Percentiles rank a stretch among this genome's conserved stretches.
phyloP scores from a whole-genome alignment of 2,888 invertebrate species.

The Panopea generosa region DNA sequence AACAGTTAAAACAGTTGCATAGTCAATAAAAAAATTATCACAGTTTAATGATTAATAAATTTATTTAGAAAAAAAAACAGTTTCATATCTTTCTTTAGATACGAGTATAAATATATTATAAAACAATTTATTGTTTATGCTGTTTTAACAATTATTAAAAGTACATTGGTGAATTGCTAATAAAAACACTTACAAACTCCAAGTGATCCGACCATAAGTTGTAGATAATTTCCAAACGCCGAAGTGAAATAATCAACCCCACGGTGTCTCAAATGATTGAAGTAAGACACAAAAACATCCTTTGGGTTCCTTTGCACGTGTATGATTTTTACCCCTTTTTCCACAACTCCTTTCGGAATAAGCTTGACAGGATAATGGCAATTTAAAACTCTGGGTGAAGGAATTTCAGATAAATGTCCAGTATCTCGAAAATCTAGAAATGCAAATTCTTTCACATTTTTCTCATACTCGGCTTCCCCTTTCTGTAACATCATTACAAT shows the following conservation, averaged over 20 bases:
- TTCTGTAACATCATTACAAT: conserved; percentile 42
- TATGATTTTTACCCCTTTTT: conserved; percentile 36
- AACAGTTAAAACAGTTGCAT: too few relatives aligned
- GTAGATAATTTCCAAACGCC: conserved; percentile 19
- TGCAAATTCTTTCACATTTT: conserved; percentile 25
- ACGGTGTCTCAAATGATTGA: conserved; percentile 11
- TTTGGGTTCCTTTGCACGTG: conserved; percentile 49
- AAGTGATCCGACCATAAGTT: conserved; percentile 8
- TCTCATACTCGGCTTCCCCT: conserved; percentile 38
- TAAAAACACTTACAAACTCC: conserved; percentile 33
- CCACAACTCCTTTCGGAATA: conserved; percentile 22
- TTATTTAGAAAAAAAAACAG: too few relatives aligned
- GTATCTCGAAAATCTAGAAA: conserved; percentile 32
- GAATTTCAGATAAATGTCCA: conserved; percentile 16
- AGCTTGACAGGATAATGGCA: conserved; percentile 30
- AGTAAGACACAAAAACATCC: conserved; percentile 37
- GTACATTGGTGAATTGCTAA: too few relatives aligned
- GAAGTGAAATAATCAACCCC: neutral
- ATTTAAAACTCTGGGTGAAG: conserved; percentile 47
- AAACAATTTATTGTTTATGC: too few relatives aligned
- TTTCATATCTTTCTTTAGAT: too few relatives aligned
- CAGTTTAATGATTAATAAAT: too few relatives aligned
- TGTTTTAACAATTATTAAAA: too few relatives aligned
- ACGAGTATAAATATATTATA: too few relatives aligned
- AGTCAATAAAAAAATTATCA: too few relatives aligned